Conservation (phyloP, 2,113 vertebrate species). For the Macquaria ambigua region DNA sequence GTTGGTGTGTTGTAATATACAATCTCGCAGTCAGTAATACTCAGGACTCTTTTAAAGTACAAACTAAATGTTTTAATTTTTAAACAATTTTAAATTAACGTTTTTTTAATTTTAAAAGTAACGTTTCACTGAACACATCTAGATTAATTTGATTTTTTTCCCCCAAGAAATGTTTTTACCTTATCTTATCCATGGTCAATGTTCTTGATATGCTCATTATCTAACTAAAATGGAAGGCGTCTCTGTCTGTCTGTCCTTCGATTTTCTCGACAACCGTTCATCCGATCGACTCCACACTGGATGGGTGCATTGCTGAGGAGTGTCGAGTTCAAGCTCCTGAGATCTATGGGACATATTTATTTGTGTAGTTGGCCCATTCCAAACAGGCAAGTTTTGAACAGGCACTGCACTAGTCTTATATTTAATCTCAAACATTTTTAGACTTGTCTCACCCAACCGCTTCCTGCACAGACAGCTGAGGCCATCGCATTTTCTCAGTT, state of each 20-base stretch:
- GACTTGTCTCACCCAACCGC: background rate
- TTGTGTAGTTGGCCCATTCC: no score
- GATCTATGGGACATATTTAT: no score
- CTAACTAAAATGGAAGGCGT: background rate
- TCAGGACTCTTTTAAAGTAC: conserved; percentile 14
- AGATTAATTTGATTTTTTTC: background rate
- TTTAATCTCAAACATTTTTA: conserved; percentile 15
- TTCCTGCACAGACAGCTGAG: background rate
- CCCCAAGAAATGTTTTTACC: background rate
- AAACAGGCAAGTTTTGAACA: no score
- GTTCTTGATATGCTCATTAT: conserved; percentile 13
- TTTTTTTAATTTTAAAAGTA: no score
- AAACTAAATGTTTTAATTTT: conserved; percentile 63
- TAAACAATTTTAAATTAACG: conserved; percentile 10
- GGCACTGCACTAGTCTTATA: background rate
- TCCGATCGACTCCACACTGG: no score
- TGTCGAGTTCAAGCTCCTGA: no score
- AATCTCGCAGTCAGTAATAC: conserved; percentile 4
- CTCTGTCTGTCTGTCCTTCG: no score
- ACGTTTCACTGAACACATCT: conserved; percentile 40
- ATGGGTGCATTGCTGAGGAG: no score
- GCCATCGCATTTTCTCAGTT: background rate
- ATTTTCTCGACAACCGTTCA: no score
- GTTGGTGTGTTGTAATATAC: conserved; percentile 3
- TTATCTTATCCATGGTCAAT: background rate